Evolutionary conservation across 1,140 invertebrate species (phyloP).

Genomic region (Drosophila aff.): DNA sequence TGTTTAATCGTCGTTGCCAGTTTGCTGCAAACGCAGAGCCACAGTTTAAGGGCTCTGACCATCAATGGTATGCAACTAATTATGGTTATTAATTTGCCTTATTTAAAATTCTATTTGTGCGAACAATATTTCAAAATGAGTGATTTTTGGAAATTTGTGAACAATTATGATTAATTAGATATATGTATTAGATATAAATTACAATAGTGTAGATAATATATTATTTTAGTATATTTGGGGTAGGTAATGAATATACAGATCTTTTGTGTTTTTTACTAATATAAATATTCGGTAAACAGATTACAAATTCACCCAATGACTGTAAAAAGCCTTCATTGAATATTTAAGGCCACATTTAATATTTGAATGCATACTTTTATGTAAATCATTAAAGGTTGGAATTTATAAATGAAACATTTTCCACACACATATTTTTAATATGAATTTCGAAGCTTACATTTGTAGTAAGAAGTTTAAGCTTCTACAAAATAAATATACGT

Average conservation of each 20-base stretch:
- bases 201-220: background rate
- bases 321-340: too few species aligned
- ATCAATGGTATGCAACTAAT: constrained; percentile 56
- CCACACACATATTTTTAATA: background rate
- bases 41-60: constrained; percentile 59
- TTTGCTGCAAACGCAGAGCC: constrained; percentile 68
- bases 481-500: too few species aligned
- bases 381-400: too few species aligned
- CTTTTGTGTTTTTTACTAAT: background rate
- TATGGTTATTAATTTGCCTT: constrained; percentile 3
- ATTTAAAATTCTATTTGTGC: background rate
- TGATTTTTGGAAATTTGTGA: constrained; percentile 1
- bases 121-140: background rate
- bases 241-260: constrained; percentile 3
- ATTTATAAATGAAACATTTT: background rate
- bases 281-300: background rate
- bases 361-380: background rate
- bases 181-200: background rate
- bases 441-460: background rate
- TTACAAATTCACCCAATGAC: background rate
- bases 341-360: background rate
- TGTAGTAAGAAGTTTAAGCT: too few species aligned
- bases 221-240: background rate
- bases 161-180: background rate
- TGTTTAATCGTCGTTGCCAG: constrained; percentile 65